Evolutionary conservation across 2,888 invertebrate species (phyloP), one percentile per base, ranked within the genome.

Genomic region (Raillietiella orientalis): DNA sequence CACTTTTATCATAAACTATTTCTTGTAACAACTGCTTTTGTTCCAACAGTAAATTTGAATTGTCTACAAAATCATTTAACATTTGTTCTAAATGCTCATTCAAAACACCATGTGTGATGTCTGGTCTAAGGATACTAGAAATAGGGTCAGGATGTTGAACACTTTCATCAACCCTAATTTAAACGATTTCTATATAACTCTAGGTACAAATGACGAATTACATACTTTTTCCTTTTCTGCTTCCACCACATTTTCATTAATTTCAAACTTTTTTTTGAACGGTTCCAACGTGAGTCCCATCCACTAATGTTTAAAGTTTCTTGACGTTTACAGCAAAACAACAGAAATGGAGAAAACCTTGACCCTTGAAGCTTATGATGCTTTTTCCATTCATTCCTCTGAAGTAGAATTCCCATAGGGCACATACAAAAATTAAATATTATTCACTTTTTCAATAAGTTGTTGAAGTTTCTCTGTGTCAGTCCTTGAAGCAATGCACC

Each of bases 1-100:
- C 59, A 26, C 61, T 58, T 46, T 79, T 79, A 6, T 64, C 50
- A 36, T 62, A 62, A 40, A 84, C 54, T 30, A 75, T 53, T 30
- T 70, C 60, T 10, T 55, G 44, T 29, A 82, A 60, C 24, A 54
- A 49, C 2, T 37, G n/a, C n/a, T n/a, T n/a, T n/a, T n/a, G n/a
- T n/a, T n/a, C n/a, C 16, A 2, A 21, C 8, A 4, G 24, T 15
- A 8, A 24, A 9, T 14, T 24, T 14, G 12, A 5, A 14, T 24
- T 16, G 11, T 24, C 24, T 5, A 14, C 24, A 5, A 9, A 4
- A 23, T 16, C 12, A 22, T 5, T 22, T 5, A 10, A 6, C 6
- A 22, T 10, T 10, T 22, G 8, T 5, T 16, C 3, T 4, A 26
- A 26, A 29, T n/a, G n/a, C n/a, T n/a, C n/a, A n/a, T n/a, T n/a